Percentiles rank a stretch among this genome's conserved stretches.
Conservation (phyloP, 2,797 vertebrate species). For the Babyrousa celebensis region DNA sequence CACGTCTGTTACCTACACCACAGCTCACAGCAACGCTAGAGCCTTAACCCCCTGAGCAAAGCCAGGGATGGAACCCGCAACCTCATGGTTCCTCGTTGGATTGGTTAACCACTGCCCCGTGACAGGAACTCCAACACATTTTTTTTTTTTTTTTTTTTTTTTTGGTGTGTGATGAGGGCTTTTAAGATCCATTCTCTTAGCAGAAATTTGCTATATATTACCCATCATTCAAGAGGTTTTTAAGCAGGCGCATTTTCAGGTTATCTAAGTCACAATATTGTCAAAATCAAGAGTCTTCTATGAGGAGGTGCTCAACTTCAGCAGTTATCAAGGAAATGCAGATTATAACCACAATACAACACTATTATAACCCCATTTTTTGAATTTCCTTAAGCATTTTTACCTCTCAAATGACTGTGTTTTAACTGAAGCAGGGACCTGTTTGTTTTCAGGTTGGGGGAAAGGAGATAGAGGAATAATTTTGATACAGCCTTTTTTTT, state of each 20-base stretch:
- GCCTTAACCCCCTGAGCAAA: too few species aligned
- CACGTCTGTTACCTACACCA: too few species aligned
- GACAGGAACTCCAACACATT: too few species aligned
- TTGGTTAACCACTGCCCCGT: too few species aligned
- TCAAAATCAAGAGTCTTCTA: not conserved
- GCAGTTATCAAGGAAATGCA: not conserved
- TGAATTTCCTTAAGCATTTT: constrained; percentile 41
- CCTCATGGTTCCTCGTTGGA: too few species aligned
- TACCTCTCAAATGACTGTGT: constrained; percentile 36
- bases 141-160: not conserved
- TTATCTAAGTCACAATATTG: not conserved
- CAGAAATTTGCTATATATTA: not conserved
- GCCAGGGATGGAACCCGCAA: too few species aligned
- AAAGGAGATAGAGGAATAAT: not conserved
- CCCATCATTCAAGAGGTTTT: constrained; percentile 19
- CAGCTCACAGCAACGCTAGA: too few species aligned
- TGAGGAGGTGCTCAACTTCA: not conserved
- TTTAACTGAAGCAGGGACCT: constrained; percentile 15
- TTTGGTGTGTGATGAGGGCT: not conserved
- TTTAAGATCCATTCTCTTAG: not conserved
- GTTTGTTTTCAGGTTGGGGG: not conserved
- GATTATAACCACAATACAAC: not conserved
- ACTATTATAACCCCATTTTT: not conserved
- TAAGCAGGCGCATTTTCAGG: not conserved
- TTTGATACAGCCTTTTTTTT: not conserved